Conservation (phyloP, 2,888 invertebrate genomes). For the Agrotis puta region DNA sequence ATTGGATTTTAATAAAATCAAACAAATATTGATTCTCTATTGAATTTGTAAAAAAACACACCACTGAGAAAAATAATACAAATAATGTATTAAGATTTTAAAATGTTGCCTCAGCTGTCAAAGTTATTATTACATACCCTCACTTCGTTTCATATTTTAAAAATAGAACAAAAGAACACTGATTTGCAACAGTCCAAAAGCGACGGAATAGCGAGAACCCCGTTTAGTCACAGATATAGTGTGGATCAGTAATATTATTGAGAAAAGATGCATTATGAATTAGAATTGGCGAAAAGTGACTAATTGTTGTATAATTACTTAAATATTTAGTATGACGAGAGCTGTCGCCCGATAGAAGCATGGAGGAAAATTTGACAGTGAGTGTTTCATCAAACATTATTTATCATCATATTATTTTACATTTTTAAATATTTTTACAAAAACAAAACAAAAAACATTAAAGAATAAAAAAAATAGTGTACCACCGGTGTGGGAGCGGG, state of each 20-base stretch:
- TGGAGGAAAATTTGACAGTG: conserved; percentile 1
- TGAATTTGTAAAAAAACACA: no score
- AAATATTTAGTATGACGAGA: conserved; percentile 19
- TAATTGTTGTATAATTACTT: not conserved
- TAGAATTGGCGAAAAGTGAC: not conserved
- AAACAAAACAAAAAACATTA: no score
- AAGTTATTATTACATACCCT: conserved; percentile 21
- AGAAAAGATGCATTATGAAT: conserved; percentile 13
- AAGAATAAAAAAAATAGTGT: no score
- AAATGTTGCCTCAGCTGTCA: not conserved
- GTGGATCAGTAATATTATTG: not conserved
- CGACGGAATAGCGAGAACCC: not conserved
- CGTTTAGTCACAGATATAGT: not conserved
- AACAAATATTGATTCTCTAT: no score
- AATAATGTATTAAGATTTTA: not conserved
- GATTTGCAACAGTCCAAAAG: not conserved
- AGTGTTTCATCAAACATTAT: conserved; percentile 1
- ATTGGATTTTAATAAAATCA: no score
- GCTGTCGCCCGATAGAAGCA: not conserved
- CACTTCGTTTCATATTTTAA: not conserved
- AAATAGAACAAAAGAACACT: not conserved
- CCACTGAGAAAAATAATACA: not conserved
- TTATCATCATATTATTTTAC: not conserved
- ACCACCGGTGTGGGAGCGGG: no score
- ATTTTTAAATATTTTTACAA: no score